A percentile compares a stretch with the other conserved stretches of the same genome.
Evolutionary conservation across 2,113 vertebrate species (phyloP).

Genomic region (Fulmarus glacialis): DNA sequence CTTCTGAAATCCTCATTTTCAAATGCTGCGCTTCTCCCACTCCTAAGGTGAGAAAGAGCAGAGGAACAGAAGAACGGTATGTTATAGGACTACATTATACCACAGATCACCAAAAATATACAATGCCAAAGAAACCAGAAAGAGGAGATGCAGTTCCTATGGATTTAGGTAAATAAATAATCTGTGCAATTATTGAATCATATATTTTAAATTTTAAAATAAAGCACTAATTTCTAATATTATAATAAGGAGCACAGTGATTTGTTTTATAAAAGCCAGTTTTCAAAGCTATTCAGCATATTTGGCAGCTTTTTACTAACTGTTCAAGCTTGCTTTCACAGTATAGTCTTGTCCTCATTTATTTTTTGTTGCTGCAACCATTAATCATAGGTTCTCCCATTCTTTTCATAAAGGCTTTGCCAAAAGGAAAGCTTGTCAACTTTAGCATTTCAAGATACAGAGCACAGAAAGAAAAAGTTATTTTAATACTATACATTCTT

Average conservation of each 20-base stretch:
- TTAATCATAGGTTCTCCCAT: conserved; percentile 24
- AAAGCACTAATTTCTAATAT: not conserved
- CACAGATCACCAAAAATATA: not conserved
- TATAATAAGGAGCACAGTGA: not conserved
- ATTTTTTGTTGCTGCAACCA: not conserved
- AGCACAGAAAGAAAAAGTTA: not conserved
- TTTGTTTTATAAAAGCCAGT: not conserved
- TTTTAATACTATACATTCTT: not conserved
- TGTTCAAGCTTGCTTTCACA: conserved; percentile 20
- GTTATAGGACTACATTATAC: not conserved
- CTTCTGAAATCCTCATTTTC: not conserved
- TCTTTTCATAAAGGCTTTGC: not conserved
- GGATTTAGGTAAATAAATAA: not conserved
- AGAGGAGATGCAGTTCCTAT: not conserved
- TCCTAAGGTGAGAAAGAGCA: not conserved
- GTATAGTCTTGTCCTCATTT: not conserved
- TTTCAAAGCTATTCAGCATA: conserved; percentile 4
- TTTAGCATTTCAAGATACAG: not conserved
- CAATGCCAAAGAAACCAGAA: not conserved
- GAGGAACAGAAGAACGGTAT: not conserved
- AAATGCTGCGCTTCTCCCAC: not conserved
- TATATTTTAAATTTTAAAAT: not conserved
- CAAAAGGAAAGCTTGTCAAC: not conserved
- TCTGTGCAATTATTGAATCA: not conserved
- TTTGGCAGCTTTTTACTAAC: not conserved